Percentiles rank a stretch among this genome's conserved stretches.
Evolutionary conservation across 2,113 vertebrate species (phyloP).

Genomic region (Alethe castanea): DNA sequence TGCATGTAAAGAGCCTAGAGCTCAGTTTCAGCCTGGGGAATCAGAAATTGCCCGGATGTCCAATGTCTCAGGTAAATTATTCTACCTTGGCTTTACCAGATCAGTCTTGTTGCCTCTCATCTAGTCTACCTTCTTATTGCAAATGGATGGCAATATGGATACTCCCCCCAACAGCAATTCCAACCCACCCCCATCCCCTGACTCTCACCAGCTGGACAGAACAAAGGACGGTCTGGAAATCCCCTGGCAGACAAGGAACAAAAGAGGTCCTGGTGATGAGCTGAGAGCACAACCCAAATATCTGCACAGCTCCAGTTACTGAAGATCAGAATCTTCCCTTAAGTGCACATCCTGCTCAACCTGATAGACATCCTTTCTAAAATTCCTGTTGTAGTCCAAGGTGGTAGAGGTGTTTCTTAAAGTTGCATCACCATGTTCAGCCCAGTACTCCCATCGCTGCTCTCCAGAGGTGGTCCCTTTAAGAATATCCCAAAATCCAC

Average conservation of each 20-base stretch:
- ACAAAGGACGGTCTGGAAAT: background rate
- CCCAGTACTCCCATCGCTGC: background rate
- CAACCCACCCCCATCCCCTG: background rate
- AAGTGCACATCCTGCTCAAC: accelerated
- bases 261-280: accelerated
- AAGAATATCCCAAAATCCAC: background rate
- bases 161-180: background rate
- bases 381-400: background rate
- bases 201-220: background rate
- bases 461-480: background rate
- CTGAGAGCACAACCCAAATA: background rate
- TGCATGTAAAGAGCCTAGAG: background rate
- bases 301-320: background rate
- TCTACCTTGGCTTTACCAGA: background rate
- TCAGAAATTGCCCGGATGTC: background rate
- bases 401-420: background rate
- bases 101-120: background rate
- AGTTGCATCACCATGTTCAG: background rate
- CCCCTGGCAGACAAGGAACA: background rate
- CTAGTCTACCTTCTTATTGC: background rate
- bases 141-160: background rate
- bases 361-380: background rate
- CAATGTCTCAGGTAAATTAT: background rate
- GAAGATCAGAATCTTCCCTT: background rate
- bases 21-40: background rate